These are phyloP conservation scores for Timema cristinae DNA, from an alignment of 2,888 invertebrate genomes.

Conservation along the genomic window DNA sequence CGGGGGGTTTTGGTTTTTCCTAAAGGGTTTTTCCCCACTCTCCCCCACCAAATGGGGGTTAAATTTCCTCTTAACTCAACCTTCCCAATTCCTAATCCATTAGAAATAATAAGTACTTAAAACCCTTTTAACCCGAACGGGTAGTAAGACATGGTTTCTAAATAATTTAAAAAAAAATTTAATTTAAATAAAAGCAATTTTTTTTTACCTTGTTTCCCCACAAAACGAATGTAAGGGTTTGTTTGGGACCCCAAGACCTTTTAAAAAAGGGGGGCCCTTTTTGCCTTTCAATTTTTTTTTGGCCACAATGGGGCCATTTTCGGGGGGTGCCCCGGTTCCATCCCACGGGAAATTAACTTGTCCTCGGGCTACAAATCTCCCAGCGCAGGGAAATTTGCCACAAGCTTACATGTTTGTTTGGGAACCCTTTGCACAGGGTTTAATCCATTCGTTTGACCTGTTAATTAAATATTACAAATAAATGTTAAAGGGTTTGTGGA, in stretches of 20 bases:
- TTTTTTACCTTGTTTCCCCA: slow-evolving; percentile 60
- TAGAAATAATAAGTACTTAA: too few species aligned
- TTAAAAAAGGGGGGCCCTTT: slow-evolving; percentile 82
- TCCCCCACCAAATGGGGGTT: too few species aligned
- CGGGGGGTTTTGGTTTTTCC: too few species aligned
- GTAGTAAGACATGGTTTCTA: too few species aligned
- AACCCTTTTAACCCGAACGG: too few species aligned
- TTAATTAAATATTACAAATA: slow-evolving; percentile 15
- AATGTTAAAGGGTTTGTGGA: not conserved
- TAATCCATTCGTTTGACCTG: slow-evolving; percentile 42
- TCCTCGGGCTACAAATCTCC: slow-evolving; percentile 67
- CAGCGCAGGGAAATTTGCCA: slow-evolving; percentile 65
- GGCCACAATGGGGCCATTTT: slow-evolving; percentile 90
- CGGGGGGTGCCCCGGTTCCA: slow-evolving; percentile 78
- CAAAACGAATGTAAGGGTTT: slow-evolving; percentile 71
- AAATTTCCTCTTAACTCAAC: too few species aligned
- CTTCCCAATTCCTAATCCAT: too few species aligned
- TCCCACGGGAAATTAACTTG: slow-evolving; percentile 83
- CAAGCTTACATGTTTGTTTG: slow-evolving; percentile 68
- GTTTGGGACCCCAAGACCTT: slow-evolving; percentile 72
- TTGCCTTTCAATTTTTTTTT: slow-evolving; percentile 81
- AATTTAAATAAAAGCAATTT: too few species aligned
- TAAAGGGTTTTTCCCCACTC: too few species aligned
- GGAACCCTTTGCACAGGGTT: slow-evolving; percentile 66
- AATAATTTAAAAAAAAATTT: too few species aligned